Percentiles rank a stretch among this genome's conserved stretches.
Evolutionary conservation across 2,888 invertebrate genomes (phyloP).

Genomic region (Cantharis nigra): DNA sequence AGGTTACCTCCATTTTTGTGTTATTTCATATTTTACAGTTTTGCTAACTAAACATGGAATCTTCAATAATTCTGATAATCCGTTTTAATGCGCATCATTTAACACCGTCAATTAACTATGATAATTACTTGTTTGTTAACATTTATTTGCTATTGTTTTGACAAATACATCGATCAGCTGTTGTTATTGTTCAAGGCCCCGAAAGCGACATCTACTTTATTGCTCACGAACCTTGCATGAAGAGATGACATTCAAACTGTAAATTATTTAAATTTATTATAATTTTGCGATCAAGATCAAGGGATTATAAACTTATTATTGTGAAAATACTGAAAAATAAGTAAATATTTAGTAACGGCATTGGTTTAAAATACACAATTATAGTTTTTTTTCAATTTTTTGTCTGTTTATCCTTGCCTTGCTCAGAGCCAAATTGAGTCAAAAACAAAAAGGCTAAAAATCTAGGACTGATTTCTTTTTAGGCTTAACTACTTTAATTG

Average conservation of each 20-base stretch:
- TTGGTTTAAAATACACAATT: too few relatives aligned
- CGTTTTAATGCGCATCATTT: conserved; percentile 10
- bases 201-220: conserved; percentile 6
- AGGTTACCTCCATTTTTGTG: conserved; percentile 36
- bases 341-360: too few relatives aligned
- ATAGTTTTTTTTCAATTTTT: too few relatives aligned
- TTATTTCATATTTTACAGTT: conserved; percentile 17
- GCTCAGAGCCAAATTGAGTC: too few relatives aligned
- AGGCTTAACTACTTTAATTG: too few relatives aligned
- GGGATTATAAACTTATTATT: too few relatives aligned
- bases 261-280: neutral
- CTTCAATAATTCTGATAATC: neutral
- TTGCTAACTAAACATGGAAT: neutral
- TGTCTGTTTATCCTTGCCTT: too few relatives aligned
- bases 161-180: conserved; percentile 40
- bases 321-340: too few relatives aligned
- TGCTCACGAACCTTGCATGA: neutral
- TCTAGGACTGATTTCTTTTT: too few relatives aligned
- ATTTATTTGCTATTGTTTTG: conserved; percentile 36
- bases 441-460: too few relatives aligned
- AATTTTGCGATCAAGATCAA: neutral
- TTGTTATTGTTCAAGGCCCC: conserved; percentile 33
- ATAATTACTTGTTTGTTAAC: conserved; percentile 9
- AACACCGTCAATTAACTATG: conserved; percentile 10
- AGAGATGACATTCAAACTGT: neutral